Base-by-base conservation (phyloP, 1,140 invertebrate genomes). In the Ceratina australensis region DNA sequence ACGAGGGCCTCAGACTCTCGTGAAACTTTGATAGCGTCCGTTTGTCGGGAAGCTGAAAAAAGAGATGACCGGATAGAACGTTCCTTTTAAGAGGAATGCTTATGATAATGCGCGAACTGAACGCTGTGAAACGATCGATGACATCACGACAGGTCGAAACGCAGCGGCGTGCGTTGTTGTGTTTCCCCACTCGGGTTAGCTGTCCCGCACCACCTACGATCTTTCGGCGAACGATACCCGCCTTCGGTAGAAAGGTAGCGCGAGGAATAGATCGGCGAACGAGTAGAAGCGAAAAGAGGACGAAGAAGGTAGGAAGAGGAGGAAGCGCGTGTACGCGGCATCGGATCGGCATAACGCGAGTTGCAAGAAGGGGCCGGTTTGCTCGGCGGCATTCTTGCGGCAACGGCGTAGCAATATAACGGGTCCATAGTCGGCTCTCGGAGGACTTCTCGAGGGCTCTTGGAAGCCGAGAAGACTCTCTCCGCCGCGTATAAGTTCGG, bases 361-460 rank as follows among this genome's bases (percentile, higher is more conserved):
- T 28, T 72, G 65, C 68, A 22, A 33, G 59, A 57, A n/a, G 67
- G 71, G 71, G 82, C 82, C 77, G 81, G 82, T n/a, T n/a, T n/a
- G n/a, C 82, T 83, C 67, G 82, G 82, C 82, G 82, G 82, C 82
- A 83, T 83, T 83, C 82, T 83, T 83, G 82, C 71, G 82, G 81
- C 82, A 83, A 79, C 76, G 56, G 74, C 74, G 57, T 52, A 71
- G 74, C 78, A 69, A 77, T 72, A 83, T 83, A 83, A 83, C 82
- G 82, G 82, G 72, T 83, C 82, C 82, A 63, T 65, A 83, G 75
- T 79, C 81, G 81, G 68, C 78, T 79, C 76, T 67, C 80, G 81
- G 80, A 72, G 64, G 65, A 79, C 69, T 82, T 64, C 82, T 72
- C 50, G 59, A 67, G 75, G 65, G 75, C 69, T 72, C 75, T 81